phyloP scores from a whole-genome alignment of 2,113 vertebrate species.

The Zosterops hypoxanthus region DNA sequence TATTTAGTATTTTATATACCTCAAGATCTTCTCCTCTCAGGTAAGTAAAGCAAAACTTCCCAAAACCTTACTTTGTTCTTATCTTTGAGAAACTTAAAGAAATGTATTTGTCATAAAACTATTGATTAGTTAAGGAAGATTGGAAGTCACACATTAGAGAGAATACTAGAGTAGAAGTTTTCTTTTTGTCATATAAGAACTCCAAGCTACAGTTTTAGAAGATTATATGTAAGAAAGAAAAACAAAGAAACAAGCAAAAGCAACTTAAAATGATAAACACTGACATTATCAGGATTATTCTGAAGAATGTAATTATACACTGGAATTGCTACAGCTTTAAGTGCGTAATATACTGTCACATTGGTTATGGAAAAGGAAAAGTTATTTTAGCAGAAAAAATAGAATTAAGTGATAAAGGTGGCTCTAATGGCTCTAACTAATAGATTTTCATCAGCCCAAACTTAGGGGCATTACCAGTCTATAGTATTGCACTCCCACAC shows the following conservation, averaged over 20 bases:
- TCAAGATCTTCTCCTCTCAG: background rate
- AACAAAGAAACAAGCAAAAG: background rate
- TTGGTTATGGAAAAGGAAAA: background rate
- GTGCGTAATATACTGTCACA: background rate
- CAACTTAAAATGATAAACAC: background rate
- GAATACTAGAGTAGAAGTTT: background rate
- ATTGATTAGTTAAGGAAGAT: background rate
- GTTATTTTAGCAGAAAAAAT: background rate
- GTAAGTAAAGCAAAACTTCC: background rate
- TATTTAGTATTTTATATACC: background rate
- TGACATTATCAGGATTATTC: background rate
- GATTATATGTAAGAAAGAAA: background rate
- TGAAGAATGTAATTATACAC: background rate
- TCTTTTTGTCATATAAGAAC: background rate
- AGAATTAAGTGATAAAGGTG: background rate
- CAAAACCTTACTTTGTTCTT: background rate
- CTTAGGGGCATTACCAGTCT: background rate
- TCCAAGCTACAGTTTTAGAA: background rate
- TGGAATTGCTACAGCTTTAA: background rate
- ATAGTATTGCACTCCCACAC: no score
- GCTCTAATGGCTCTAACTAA: background rate
- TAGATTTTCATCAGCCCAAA: background rate
- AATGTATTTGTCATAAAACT: background rate
- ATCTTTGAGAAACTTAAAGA: background rate
- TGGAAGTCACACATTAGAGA: background rate